A percentile compares a stretch with the other conserved stretches of the same genome.
Evolutionary conservation across 2,797 vertebrate genomes (phyloP).

Genomic region (Adrianichthys oophorus): DNA sequence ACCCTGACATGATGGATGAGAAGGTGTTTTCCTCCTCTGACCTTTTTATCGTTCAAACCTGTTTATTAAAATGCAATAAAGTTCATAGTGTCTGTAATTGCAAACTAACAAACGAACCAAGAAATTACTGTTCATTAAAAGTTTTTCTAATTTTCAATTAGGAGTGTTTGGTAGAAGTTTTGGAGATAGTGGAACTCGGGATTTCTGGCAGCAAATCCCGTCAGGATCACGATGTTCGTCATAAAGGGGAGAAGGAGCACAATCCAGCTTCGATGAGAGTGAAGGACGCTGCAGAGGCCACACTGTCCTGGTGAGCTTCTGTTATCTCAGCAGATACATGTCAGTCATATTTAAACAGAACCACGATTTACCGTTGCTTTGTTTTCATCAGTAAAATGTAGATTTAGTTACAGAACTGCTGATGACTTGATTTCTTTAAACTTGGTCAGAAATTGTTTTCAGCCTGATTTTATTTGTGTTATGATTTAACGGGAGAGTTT

Average conservation of each 20-base stretch:
- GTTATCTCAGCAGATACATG: background rate
- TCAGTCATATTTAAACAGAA: background rate
- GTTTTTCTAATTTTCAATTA: constrained; percentile 47
- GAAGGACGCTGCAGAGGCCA: constrained; percentile 95
- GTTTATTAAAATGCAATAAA: no score
- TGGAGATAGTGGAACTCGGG: constrained; percentile 95
- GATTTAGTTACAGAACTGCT: no score
- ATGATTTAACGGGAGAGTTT: no score
- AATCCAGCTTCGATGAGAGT: constrained; percentile 96
- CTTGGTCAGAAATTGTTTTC: no score
- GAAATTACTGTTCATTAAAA: no score
- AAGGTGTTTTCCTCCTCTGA: constrained; percentile 75
- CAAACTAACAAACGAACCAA: no score
- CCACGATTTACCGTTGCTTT: no score
- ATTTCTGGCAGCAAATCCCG: constrained; percentile 96
- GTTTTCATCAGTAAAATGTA: no score
- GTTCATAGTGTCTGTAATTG: no score
- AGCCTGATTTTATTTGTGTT: no score
- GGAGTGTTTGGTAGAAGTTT: constrained; percentile 93
- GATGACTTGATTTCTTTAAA: no score
- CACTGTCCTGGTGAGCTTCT: constrained; percentile 87
- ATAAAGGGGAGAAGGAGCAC: constrained; percentile 95
- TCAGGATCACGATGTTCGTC: constrained; percentile 89
- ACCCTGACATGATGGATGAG: constrained; percentile 93
- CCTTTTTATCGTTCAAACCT: no score